Evolutionary conservation across 1,140 invertebrate genomes (phyloP), one percentile per base, ranked within the genome.

Genomic region (Caerostris darwini): DNA sequence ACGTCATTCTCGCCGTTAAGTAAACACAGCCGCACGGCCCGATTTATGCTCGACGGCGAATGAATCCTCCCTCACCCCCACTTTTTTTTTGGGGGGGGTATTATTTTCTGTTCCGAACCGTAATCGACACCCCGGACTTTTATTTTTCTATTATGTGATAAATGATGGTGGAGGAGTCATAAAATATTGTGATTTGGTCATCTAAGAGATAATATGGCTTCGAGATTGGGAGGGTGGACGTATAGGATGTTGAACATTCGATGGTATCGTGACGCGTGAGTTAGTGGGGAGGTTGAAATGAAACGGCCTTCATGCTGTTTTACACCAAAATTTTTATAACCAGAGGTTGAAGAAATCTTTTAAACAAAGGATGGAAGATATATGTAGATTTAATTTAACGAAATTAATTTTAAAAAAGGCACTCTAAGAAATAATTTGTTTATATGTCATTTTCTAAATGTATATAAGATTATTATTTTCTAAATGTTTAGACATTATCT

Each of bases 111-210:
- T n/a, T 5, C 53, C 54, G 5, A 17, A 54, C 14, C 64, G 64
- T 90, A 56, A 90, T 90, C 61, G 54, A 90, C 69, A 77, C 88
- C 61, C 56, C 54, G 34, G 56, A 7, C 57, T 85, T 85, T 58
- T 90, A 50, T 56, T 61, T 89, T 71, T 77, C 64, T 71, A 69
- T 90, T 69, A 77, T 50, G 53, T 90, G 88, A 90, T 90, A 90
- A 90, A 90, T 90, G 88, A 71, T 56, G 53, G 64, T 71, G 8
- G 61, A 67, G 64, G 53, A 90, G 88, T 90, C 88, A 90, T 90
- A 90, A 90, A 90, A 77, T 90, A 77, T 77, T 77, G 88, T 71
- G 88, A 90, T 90, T 90, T 90, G 88, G 88, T 90, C 88, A 90
- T 90, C 56, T 5, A 57, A 19, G n/a, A 58, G 86, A 88, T 85